Evolutionary conservation across 1,140 invertebrate species (phyloP), one percentile per base, ranked within the genome.

Genomic region (Pachyrhynchus sulphureomaculatus): DNA sequence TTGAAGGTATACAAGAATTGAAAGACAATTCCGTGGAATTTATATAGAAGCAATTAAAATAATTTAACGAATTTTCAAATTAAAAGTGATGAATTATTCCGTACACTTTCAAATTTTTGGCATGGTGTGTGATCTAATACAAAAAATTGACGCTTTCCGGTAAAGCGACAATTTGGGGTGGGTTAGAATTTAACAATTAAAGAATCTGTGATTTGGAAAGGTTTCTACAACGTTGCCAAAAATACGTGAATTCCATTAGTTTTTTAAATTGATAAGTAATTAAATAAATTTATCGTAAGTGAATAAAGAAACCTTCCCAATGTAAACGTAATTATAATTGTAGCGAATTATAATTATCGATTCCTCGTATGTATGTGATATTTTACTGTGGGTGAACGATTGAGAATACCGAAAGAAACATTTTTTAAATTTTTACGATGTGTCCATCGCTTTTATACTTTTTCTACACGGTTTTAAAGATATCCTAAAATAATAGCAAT

Each of bases 361-460:
- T 71, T 75, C 69, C 74, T 62, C 60, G 60, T 75, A 72, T 73
- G 72, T 74, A 72, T 75, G 74, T 75, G 74, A 75, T 75, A 75
- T 65, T 59, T 64, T 61, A 45, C 41, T 52, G 55, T 58, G 64
- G 55, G 48, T 15, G 42, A 36, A 18, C n/a, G 10, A 8, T 15
- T 29, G 39, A 29, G 26, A 29, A 29, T 9, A 29, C 26, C 26
- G 8, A n/a, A n/a, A n/a, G n/a, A n/a, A n/a, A n/a, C n/a, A n/a
- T n/a, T n/a, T n/a, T n/a, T n/a, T n/a, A n/a, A n/a, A n/a, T n/a
- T n/a, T n/a, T n/a, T n/a, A n/a, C n/a, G n/a, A n/a, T n/a, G n/a
- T n/a, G n/a, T n/a, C n/a, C n/a, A n/a, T n/a, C n/a, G n/a, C n/a
- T n/a, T n/a, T n/a, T n/a, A n/a, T n/a, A n/a, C n/a, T n/a, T n/a